Percentiles rank a stretch among this genome's conserved stretches.
Evolutionary conservation across 2,113 vertebrate species (phyloP).

Genomic region (Ophthalmotilapia sp.): DNA sequence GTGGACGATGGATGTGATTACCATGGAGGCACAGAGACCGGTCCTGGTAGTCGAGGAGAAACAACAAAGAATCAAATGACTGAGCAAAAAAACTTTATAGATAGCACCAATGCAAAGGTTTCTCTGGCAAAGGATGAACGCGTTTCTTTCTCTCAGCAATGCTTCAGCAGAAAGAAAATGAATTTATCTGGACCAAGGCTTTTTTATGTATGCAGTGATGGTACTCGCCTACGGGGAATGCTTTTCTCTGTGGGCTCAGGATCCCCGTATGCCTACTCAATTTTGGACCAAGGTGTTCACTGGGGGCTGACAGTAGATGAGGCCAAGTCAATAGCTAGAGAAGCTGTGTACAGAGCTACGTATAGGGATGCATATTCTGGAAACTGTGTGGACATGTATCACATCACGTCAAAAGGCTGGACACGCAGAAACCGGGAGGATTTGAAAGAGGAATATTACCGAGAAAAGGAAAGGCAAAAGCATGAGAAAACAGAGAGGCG

Average conservation of each 20-base stretch:
- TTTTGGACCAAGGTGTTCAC: constrained; percentile 73
- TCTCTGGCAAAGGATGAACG: not conserved
- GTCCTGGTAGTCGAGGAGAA: not conserved
- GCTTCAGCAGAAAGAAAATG: not conserved
- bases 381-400: constrained; percentile 80
- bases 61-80: not conserved
- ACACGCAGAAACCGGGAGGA: constrained; percentile 67
- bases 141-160: not conserved
- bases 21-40: not conserved
- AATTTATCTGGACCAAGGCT: constrained; percentile 67
- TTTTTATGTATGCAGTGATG: constrained; percentile 82
- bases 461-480: constrained; percentile 46
- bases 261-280: constrained; percentile 81
- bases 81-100: not conserved
- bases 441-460: constrained; percentile 70
- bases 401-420: constrained; percentile 77
- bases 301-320: constrained; percentile 71
- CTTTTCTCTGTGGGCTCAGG: constrained; percentile 85
- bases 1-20: not conserved
- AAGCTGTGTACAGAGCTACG: constrained; percentile 79
- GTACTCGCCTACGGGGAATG: constrained; percentile 71
- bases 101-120: not conserved
- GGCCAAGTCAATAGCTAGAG: constrained; percentile 72
- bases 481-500: not conserved
- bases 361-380: constrained; percentile 83